phyloP scores from a whole-genome alignment of 2,888 invertebrate genomes.

The Chymomyza procnemis region DNA sequence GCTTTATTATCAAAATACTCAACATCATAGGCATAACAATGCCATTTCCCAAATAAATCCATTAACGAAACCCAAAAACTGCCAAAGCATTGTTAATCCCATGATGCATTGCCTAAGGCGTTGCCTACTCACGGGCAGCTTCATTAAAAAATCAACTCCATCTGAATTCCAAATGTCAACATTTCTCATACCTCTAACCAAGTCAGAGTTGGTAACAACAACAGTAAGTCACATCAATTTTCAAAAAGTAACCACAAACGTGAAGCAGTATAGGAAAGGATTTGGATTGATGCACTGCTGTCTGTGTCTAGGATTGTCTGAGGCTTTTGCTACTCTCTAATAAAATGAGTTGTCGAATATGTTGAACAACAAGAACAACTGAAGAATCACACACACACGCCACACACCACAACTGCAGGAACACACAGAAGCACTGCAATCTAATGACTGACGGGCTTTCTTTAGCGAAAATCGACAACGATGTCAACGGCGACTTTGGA shows the following conservation, averaged over 20 bases:
- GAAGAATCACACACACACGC: constrained; percentile 18
- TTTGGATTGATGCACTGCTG: constrained; percentile 16
- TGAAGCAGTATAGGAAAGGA: constrained; percentile 45
- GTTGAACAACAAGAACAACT: constrained; percentile 44
- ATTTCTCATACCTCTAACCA: constrained; percentile 40
- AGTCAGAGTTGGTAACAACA: constrained; percentile 10
- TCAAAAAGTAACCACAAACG: constrained; percentile 60
- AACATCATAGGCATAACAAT: too few species aligned
- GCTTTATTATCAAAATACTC: too few species aligned
- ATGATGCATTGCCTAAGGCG: not conserved
- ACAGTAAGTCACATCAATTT: constrained; percentile 61
- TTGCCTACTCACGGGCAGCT: constrained; percentile 12
- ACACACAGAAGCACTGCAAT: constrained; percentile 41
- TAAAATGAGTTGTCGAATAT: constrained; percentile 72
- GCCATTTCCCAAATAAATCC: too few species aligned
- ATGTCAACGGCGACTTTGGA: constrained; percentile 50
- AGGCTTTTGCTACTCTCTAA: constrained; percentile 35
- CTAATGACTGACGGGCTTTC: constrained; percentile 62
- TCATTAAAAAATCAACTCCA: constrained; percentile 6
- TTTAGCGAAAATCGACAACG: constrained; percentile 1
- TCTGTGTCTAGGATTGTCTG: constrained; percentile 10
- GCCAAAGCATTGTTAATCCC: not conserved
- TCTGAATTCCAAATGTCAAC: constrained; percentile 46
- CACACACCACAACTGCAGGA: too few species aligned
- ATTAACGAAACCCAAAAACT: not conserved